Conservation (phyloP, 2,888 invertebrate species). For the Dorcus parallelipipedus region DNA sequence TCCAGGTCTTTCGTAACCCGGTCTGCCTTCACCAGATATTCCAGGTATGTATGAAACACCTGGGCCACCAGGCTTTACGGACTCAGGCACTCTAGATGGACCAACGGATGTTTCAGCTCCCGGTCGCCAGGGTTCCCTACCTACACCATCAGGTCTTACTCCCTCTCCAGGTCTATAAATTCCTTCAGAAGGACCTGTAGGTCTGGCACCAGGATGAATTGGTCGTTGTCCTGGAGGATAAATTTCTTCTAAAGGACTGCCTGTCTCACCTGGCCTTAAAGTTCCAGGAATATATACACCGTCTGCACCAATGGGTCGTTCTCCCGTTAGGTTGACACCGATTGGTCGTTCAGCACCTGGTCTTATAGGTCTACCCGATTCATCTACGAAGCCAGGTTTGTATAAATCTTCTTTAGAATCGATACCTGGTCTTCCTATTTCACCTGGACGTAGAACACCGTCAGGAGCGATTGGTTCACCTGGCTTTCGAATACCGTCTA, state of each 20-base stretch:
- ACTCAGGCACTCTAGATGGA: conserved; percentile 1
- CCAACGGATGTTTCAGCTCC: neutral
- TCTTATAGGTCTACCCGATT: conserved; percentile 12
- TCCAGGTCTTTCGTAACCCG: too few relatives aligned
- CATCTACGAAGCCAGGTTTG: conserved; percentile 6
- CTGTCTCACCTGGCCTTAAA: too few relatives aligned
- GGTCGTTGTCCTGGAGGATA: neutral
- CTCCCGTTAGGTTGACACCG: too few relatives aligned
- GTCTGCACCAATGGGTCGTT: too few relatives aligned
- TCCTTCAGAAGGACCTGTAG: too few relatives aligned
- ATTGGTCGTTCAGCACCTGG: conserved; percentile 12
- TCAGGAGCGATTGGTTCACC: neutral
- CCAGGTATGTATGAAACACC: conserved; percentile 6
- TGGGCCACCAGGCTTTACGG: conserved; percentile 6
- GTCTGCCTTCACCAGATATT: conserved; percentile 1
- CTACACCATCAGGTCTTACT: neutral
- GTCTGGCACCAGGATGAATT: too few relatives aligned
- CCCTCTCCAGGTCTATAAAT: too few relatives aligned
- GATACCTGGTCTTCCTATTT: neutral
- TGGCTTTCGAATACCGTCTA: neutral
- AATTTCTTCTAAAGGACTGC: conserved; percentile 3
- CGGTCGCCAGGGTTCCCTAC: neutral
- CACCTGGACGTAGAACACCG: conserved; percentile 5
- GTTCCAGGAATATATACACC: too few relatives aligned
- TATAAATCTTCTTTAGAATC: neutral